Evolutionary conservation across 1,140 invertebrate species (phyloP), one percentile per base, ranked within the genome.

Genomic region (Zeugodacus cucurbitae): DNA sequence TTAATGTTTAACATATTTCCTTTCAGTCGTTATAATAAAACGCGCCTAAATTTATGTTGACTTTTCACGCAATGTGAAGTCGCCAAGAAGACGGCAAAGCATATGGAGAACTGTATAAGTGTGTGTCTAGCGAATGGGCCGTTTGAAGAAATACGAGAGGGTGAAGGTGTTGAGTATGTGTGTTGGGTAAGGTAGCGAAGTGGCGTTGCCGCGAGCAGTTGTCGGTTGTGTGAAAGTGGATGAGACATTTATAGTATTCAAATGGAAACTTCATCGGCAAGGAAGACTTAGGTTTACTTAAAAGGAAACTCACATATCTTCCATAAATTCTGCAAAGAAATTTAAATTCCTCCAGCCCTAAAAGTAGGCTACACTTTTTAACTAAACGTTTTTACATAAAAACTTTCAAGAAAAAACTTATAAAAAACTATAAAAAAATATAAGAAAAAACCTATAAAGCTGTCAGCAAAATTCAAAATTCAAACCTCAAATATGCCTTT

Each of bases 21-120:
- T 74, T 74, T 37, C 67, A 74, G 34, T 10, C 22, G 67, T 37
- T 74, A 74, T 37, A 74, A 37, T 74, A 74, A 74, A 74, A 74
- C 67, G 67, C 67, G 67, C 67, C 67, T 74, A 74, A 74, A 74
- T 74, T 74, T 74, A 74, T 74, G 67, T 74, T 74, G 67, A 74
- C 67, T 74, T 74, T 74, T 74, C 67, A 74, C 67, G 67, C 67
- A 74, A 74, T 41, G 67, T 34, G 17, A 74, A 74, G 20, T 4
- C 17, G 67, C 29, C 34, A 37, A 37, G 29, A 14, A 37, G 34
- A 17, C 17, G 11, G 48, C 20, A 54, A 54, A 54, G 48, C 17
- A 10, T 6, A 10, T 22, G 58, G 1, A 41, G 67, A 14, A 11
- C 67, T 37, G 34, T 74, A 34, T 74, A 6, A 32, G n/a, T 62